Conservation (phyloP, 2,113 vertebrate species). For the Lagenorhynchus albirostris region DNA sequence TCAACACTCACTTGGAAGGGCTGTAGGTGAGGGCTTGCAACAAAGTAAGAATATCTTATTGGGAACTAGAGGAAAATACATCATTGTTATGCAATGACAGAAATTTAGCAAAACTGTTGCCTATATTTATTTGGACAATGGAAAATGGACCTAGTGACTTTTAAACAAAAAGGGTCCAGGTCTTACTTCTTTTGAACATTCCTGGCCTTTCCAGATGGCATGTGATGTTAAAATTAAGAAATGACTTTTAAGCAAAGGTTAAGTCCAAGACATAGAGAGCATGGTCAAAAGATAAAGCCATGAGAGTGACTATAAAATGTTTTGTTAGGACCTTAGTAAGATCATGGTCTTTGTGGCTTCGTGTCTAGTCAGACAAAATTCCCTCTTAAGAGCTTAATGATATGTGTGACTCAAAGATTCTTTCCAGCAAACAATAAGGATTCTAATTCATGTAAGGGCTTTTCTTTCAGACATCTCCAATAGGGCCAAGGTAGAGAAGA, state of each 20-base stretch:
- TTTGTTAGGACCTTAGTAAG: not conserved
- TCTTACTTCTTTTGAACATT: not conserved
- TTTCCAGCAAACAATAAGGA: not conserved
- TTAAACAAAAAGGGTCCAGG: not conserved
- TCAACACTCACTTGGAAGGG: not conserved
- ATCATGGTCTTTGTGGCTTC: not conserved
- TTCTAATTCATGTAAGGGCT: not conserved
- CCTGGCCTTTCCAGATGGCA: not conserved
- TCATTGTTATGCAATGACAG: not conserved
- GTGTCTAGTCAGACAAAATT: not conserved
- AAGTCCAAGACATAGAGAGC: not conserved
- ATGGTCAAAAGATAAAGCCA: not conserved
- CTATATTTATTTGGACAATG: not conserved
- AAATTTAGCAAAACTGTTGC: not conserved
- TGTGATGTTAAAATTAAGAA: not conserved
- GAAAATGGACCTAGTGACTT: not conserved
- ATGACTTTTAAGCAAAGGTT: not conserved
- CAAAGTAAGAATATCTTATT: not conserved
- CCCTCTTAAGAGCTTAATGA: not conserved
- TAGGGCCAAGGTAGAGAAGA: not conserved
- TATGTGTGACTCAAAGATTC: not conserved
- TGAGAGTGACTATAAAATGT: not conserved
- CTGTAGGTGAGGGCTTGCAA: not conserved
- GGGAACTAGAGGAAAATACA: not conserved
- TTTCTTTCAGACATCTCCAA: not conserved